Percentiles rank a stretch among this genome's conserved stretches.
Conservation (phyloP, 2,797 vertebrate genomes). For the Uromys caudimaculatus region DNA sequence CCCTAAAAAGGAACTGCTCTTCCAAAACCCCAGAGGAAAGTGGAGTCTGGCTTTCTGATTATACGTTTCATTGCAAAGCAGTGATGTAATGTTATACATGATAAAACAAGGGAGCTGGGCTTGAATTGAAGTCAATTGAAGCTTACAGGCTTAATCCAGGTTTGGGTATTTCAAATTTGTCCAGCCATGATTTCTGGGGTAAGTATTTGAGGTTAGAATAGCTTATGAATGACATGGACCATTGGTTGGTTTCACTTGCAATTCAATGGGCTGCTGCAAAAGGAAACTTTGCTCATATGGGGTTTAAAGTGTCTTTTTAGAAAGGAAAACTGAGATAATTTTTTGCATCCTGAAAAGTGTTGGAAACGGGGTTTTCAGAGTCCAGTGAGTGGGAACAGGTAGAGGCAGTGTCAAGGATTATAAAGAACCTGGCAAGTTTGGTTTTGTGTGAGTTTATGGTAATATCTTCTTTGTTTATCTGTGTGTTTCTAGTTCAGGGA, state of each 20-base stretch:
- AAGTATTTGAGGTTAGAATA: slow-evolving; percentile 83
- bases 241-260: slow-evolving; percentile 78
- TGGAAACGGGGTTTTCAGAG: slow-evolving; percentile 50
- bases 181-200: slow-evolving; percentile 76
- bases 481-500: slow-evolving; percentile 84
- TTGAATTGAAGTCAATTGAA: slow-evolving; percentile 76
- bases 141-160: slow-evolving; percentile 79
- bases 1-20: slow-evolving; percentile 78
- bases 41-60: slow-evolving; percentile 83
- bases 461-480: slow-evolving; percentile 85
- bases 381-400: slow-evolving; percentile 82
- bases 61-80: slow-evolving; percentile 81
- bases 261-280: slow-evolving; percentile 73
- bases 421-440: slow-evolving; percentile 81
- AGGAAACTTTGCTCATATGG: slow-evolving; percentile 80
- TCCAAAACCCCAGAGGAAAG: slow-evolving; percentile 79
- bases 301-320: slow-evolving; percentile 79
- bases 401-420: slow-evolving; percentile 78
- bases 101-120: slow-evolving; percentile 76
- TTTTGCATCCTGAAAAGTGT: slow-evolving; percentile 68
- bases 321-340: slow-evolving; percentile 84
- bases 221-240: slow-evolving; percentile 80
- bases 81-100: slow-evolving; percentile 77
- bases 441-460: slow-evolving; percentile 85
- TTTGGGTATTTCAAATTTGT: slow-evolving; percentile 76